phyloP scores from a whole-genome alignment of 2,888 invertebrate species.

The Tenthredo amoena region DNA sequence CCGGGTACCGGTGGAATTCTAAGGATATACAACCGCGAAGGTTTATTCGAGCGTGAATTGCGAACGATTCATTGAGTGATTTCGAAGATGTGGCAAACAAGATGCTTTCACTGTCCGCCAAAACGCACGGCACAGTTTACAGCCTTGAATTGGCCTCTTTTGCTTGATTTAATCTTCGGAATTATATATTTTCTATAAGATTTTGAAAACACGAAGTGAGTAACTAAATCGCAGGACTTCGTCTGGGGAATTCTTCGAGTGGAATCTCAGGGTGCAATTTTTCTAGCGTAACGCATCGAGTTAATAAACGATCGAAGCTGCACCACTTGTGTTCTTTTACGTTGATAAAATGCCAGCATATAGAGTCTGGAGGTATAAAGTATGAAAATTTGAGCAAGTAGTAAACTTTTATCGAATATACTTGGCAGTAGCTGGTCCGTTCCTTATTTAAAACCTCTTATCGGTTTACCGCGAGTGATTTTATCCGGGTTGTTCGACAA shows the following conservation, averaged over 20 bases:
- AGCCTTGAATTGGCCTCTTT: neutral
- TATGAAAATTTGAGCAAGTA: conserved; percentile 16
- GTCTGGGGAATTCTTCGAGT: neutral
- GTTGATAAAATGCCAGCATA: neutral
- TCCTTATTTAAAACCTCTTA: conserved; percentile 18
- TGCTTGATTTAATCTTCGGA: neutral
- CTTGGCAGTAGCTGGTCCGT: neutral
- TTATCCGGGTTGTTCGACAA: conserved; percentile 17
- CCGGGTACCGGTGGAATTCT: conserved; percentile 10
- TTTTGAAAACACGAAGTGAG: neutral
- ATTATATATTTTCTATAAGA: neutral
- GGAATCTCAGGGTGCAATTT: neutral
- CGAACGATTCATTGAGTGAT: conserved; percentile 43
- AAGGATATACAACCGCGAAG: conserved; percentile 25
- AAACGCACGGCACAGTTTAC: neutral
- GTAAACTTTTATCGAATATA: conserved; percentile 23
- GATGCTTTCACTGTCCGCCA: conserved; percentile 11
- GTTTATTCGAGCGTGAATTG: conserved; percentile 41
- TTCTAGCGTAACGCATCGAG: conserved; percentile 1
- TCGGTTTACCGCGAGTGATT: conserved; percentile 15
- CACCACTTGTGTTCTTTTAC: neutral
- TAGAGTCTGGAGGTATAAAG: neutral
- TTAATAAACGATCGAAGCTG: conserved; percentile 38
- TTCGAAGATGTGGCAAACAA: conserved; percentile 18
- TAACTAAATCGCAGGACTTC: neutral